Percentiles rank a stretch among this genome's conserved stretches.
Evolutionary conservation across 1,140 invertebrate genomes (phyloP).

Genomic region (Danaus melanippus): DNA sequence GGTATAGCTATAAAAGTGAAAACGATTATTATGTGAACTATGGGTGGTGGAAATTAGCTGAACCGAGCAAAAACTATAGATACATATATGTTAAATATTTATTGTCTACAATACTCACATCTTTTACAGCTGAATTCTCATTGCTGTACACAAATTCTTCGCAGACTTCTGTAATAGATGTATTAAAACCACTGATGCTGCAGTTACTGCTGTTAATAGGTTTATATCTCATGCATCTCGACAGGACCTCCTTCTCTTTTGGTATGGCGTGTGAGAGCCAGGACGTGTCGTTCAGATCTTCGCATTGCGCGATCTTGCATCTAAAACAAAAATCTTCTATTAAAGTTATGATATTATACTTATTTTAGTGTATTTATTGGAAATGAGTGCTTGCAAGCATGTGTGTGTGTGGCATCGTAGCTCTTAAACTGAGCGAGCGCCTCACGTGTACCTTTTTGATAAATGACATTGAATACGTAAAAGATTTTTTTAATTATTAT

Average conservation of each 20-base stretch:
- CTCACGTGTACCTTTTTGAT: no score
- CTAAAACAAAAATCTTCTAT: constrained; percentile 19
- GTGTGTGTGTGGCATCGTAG: no score
- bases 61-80: neutral
- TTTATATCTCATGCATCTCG: constrained; percentile 39
- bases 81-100: neutral
- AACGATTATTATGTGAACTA: no score
- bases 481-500: no score
- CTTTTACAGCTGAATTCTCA: constrained; percentile 51
- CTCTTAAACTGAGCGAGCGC: no score
- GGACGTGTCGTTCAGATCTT: constrained; percentile 25
- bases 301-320: constrained; percentile 38
- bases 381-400: no score
- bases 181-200: constrained; percentile 29
- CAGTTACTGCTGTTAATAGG: constrained; percentile 21
- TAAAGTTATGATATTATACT: no score
- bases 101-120: constrained; percentile 37
- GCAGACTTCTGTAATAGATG: constrained; percentile 22
- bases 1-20: no score
- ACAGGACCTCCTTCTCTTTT: constrained; percentile 28
- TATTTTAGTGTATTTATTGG: no score
- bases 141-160: constrained; percentile 39
- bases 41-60: no score
- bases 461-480: no score
- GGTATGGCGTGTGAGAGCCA: constrained; percentile 50